Evolutionary conservation across 2,888 invertebrate genomes (phyloP).

Genomic region (Volucella zonaria): DNA sequence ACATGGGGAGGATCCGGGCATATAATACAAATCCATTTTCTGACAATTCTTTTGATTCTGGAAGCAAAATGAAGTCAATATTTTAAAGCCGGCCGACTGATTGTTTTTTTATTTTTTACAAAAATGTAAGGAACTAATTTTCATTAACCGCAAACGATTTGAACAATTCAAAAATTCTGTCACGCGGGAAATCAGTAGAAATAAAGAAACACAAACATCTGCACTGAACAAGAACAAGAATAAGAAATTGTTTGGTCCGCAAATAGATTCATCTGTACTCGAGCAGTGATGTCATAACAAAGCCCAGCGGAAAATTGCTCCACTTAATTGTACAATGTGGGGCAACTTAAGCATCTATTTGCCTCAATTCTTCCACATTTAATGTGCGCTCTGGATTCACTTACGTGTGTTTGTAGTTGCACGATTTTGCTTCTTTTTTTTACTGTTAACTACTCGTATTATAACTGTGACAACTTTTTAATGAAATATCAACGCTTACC

Average conservation of each 20-base stretch:
- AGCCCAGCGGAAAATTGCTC: slow-evolving; percentile 4
- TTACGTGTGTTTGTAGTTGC: neutral
- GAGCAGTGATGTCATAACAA: slow-evolving; percentile 31
- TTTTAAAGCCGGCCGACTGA: too few relatives aligned
- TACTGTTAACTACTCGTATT: slow-evolving; percentile 6
- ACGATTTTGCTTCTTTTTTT: neutral
- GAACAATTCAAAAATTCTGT: too few relatives aligned
- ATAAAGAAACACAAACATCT: neutral
- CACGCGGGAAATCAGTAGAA: too few relatives aligned
- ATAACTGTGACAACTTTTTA: slow-evolving; percentile 21
- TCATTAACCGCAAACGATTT: too few relatives aligned
- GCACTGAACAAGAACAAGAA: neutral
- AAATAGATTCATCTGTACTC: slow-evolving; percentile 30
- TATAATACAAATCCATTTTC: slow-evolving; percentile 86
- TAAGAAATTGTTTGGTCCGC: slow-evolving; percentile 11
- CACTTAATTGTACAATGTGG: neutral
- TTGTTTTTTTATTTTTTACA: too few relatives aligned
- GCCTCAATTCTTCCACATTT: neutral
- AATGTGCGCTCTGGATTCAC: neutral
- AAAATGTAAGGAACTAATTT: too few relatives aligned
- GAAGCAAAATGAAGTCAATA: slow-evolving; percentile 13
- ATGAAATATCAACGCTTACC: slow-evolving; percentile 43
- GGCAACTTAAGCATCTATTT: neutral
- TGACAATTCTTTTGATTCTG: slow-evolving; percentile 17
- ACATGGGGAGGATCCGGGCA: slow-evolving; percentile 87